Evolutionary conservation across 2,113 vertebrate genomes (phyloP).

Genomic region (Riparia riparia): DNA sequence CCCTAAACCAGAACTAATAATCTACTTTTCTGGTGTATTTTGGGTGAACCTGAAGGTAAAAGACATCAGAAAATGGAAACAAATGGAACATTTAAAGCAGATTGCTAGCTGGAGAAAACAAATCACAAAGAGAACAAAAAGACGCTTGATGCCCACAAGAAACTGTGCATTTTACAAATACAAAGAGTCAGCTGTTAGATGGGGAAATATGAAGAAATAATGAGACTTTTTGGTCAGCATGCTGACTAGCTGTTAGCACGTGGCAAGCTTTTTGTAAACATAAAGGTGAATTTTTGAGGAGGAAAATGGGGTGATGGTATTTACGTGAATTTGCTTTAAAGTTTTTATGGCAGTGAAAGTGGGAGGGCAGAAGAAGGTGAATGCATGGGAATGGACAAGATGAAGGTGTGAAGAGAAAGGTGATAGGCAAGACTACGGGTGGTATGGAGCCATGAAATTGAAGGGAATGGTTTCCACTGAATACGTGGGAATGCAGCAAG

Average conservation of each 20-base stretch:
- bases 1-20: neutral
- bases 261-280: neutral
- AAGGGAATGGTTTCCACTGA: neutral
- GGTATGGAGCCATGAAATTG: neutral
- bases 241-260: neutral
- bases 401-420: neutral
- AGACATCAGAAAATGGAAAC: neutral
- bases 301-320: neutral
- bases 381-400: neutral
- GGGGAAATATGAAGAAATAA: neutral
- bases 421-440: neutral
- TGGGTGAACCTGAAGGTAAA: neutral
- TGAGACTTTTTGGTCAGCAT: neutral
- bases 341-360: neutral
- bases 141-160: neutral
- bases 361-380: neutral
- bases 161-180: neutral
- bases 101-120: neutral
- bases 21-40: neutral
- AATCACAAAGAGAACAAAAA: neutral
- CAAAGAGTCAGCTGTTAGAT: neutral
- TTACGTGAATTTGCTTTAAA: neutral
- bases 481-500: neutral
- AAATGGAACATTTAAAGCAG: neutral
- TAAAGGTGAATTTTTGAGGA: neutral